A percentile compares a stretch with the other conserved stretches of the same genome.
These are phyloP conservation scores for Numenius phaeopus DNA, from an alignment of 2,797 vertebrate genomes.

Conservation along the genomic window DNA sequence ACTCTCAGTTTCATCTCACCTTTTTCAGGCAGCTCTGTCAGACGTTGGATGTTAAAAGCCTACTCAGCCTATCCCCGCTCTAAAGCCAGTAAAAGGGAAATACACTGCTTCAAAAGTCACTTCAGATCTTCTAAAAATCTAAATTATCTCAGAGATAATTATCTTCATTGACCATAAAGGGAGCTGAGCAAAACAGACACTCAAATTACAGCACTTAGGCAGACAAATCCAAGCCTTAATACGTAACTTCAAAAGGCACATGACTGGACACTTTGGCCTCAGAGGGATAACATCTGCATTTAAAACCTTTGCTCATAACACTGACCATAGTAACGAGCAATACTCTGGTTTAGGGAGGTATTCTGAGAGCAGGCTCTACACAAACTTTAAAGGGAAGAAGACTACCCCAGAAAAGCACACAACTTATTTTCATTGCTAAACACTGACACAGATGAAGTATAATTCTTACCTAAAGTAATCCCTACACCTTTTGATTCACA, in stretches of 20 bases:
- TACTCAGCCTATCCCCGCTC: not conserved
- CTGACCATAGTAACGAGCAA: not conserved
- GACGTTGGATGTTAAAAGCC: not conserved
- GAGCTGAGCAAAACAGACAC: constrained; percentile 35
- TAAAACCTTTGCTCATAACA: not conserved
- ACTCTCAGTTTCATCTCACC: not conserved
- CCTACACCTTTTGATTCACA: not conserved
- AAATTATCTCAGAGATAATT: constrained; percentile 15
- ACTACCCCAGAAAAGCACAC: not conserved
- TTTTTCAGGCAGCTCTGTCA: not conserved
- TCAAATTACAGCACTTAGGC: constrained; percentile 48
- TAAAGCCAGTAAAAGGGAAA: not conserved
- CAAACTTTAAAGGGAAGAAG: not conserved
- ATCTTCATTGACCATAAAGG: constrained; percentile 23
- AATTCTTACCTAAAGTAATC: not conserved
- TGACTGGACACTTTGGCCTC: not conserved
- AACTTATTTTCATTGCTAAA: not conserved
- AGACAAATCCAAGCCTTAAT: constrained; percentile 9
- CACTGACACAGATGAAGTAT: not conserved
- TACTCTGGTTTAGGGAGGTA: not conserved
- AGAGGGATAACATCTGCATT: not conserved
- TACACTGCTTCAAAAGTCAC: not conserved
- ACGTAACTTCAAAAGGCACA: constrained; percentile 31
- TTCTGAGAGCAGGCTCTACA: not conserved
- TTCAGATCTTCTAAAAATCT: constrained; percentile 19